Evolutionary conservation across 2,113 vertebrate species (phyloP).

Genomic region (Anolis carolinensis): DNA sequence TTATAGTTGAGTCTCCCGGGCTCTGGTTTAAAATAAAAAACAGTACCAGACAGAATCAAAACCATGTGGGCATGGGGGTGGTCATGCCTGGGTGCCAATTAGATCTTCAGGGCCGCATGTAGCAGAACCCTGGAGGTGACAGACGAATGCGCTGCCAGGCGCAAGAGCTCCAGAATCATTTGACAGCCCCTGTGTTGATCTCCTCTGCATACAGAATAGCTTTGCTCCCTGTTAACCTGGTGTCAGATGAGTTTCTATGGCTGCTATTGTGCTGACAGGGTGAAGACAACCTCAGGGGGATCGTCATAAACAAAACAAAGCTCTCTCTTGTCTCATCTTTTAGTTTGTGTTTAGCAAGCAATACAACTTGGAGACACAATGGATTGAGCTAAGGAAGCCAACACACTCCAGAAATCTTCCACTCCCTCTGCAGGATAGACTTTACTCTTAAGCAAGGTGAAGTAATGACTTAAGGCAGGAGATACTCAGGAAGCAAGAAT

Average conservation of each 20-base stretch:
- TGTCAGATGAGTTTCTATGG: slow-evolving; percentile 27
- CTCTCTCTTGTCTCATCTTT: background rate
- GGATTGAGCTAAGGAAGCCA: background rate
- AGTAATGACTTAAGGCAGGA: no score
- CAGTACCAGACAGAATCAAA: background rate
- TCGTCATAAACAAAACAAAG: slow-evolving; percentile 8
- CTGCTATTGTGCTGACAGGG: slow-evolving; percentile 3
- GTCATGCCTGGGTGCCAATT: slow-evolving; percentile 17
- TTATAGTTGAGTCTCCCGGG: background rate
- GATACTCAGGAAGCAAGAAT: no score
- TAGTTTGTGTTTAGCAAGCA: background rate
- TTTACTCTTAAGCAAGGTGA: no score
- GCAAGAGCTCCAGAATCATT: background rate
- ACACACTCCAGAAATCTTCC: background rate
- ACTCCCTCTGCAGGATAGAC: background rate
- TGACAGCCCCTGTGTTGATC: slow-evolving; percentile 6
- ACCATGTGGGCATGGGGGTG: background rate
- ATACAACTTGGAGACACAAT: background rate
- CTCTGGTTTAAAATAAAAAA: background rate
- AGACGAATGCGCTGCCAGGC: background rate
- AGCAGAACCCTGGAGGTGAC: slow-evolving; percentile 2
- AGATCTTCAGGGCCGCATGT: slow-evolving; percentile 1
- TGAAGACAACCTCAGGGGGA: slow-evolving; percentile 13
- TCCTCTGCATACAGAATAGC: background rate
- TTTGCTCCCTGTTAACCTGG: background rate